Evolutionary conservation across 2,888 invertebrate genomes (phyloP), one percentile per base, ranked within the genome.

Genomic region (Malthinus flaveolus): DNA sequence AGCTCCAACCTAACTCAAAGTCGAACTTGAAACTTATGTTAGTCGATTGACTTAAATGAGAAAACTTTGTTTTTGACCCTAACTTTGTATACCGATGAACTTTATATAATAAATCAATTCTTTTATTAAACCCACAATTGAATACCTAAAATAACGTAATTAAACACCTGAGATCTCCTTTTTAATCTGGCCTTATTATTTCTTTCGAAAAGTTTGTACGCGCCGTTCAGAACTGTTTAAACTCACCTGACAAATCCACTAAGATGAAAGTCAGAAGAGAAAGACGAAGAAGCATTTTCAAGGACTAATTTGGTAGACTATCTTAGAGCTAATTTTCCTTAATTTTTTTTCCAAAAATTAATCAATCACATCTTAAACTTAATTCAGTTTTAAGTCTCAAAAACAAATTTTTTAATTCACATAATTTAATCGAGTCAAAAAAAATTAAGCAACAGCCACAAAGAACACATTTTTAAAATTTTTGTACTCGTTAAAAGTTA

Each of bases 251-350:
- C 47, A 59, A 59, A 45, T 55, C 55, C 48, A 59, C 59, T 47
- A 51, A 55, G 49, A 59, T 45, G 33, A 55, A 55, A 55, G 55
- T 50, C 55, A 55, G 47, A 46, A 59, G 46, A 32, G 55, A 55
- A 55, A 59, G 59, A 50, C 55, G 59, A 59, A 55, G 55, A 59
- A 59, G 55, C 59, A 59, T 59, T 49, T 55, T 59, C 32, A 50
- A 55, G 32, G 50, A 49, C 36, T 46, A 55, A 55, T 49, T 55
- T 46, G 50, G 55, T 45, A 42, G 48, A 48, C 54, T 55, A 49
- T 37, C 35, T 37, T 47, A 55, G 35, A 32, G 10, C 11, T 49
- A 44, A 55, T 55, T 48, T 49, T 49, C 49, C 49, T 44, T 44
- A 39, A 36, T 46, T 39, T 35, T 44, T 13, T 34, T 39, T 34